phyloP scores from a whole-genome alignment of 2,888 invertebrate species.

The Caenorhabditis japonica region DNA sequence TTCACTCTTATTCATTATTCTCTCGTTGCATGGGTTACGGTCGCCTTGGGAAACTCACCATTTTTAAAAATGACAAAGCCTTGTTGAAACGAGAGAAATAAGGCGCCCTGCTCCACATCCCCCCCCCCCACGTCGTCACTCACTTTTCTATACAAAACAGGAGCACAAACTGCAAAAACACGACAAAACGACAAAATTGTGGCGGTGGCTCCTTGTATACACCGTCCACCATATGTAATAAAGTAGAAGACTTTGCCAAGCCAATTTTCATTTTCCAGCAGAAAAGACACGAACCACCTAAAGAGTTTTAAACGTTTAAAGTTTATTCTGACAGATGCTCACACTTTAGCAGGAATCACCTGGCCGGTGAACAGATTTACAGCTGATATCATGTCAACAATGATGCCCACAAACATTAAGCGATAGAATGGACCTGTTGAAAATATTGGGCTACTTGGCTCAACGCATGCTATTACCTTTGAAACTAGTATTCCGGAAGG shows the following conservation, averaged over 20 bases:
- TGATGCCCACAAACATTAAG: conserved; percentile 36
- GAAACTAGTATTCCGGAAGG: conserved; percentile 30
- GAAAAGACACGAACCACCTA: conserved; percentile 23
- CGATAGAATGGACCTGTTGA: conserved; percentile 38
- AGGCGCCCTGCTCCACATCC: no score
- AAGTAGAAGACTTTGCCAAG: conserved; percentile 24
- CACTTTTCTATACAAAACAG: conserved; percentile 39
- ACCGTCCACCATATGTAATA: conserved; percentile 23
- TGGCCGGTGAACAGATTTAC: conserved; percentile 36
- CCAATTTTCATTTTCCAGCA: conserved; percentile 14
- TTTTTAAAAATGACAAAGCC: no score
- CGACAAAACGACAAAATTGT: conserved; percentile 39
- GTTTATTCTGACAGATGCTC: neutral
- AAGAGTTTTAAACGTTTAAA: neutral
- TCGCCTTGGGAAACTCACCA: no score
- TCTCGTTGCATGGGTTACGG: no score
- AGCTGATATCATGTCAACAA: conserved; percentile 31
- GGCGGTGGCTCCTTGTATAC: conserved; percentile 40
- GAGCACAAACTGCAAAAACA: conserved; percentile 37
- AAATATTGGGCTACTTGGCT: no score
- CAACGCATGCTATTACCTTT: no score
- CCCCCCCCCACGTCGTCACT: no score
- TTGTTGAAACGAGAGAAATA: no score
- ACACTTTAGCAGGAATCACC: conserved; percentile 34
- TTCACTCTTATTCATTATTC: no score